A percentile compares a stretch with the other conserved stretches of the same genome.
phyloP scores from a whole-genome alignment of 2,797 vertebrate genomes.

The Paguma larvata region DNA sequence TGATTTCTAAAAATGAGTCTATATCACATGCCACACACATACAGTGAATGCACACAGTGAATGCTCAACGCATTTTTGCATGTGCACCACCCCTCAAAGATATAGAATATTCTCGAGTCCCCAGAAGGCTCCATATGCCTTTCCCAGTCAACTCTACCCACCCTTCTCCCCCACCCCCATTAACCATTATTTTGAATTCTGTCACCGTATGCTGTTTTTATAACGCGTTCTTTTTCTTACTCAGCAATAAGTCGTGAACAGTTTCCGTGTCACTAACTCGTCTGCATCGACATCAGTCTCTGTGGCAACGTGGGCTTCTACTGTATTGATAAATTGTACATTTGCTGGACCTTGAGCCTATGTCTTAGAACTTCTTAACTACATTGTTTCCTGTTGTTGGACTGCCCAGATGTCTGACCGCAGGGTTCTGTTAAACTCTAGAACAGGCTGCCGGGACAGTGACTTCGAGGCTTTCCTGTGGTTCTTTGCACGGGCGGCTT shows the following conservation, averaged over 20 bases:
- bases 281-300: neutral
- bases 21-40: neutral
- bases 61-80: neutral
- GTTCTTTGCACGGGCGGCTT: neutral
- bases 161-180: too few species aligned
- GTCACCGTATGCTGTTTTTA: neutral
- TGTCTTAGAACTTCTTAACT: neutral
- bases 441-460: neutral
- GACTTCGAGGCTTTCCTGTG: neutral
- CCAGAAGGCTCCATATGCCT: neutral
- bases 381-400: neutral
- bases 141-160: neutral
- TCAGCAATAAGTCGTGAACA: neutral
- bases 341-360: neutral
- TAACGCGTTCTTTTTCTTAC: neutral
- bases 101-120: neutral
- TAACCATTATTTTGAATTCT: neutral
- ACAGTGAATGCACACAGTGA: neutral
- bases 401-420: neutral
- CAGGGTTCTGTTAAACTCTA: neutral
- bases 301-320: neutral
- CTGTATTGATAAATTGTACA: neutral
- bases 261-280: neutral
- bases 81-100: neutral
- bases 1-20: neutral